Percentiles rank a stretch among this genome's conserved stretches.
Evolutionary conservation across 2,797 vertebrate genomes (phyloP).

Genomic region (Pangasius krempfi): DNA sequence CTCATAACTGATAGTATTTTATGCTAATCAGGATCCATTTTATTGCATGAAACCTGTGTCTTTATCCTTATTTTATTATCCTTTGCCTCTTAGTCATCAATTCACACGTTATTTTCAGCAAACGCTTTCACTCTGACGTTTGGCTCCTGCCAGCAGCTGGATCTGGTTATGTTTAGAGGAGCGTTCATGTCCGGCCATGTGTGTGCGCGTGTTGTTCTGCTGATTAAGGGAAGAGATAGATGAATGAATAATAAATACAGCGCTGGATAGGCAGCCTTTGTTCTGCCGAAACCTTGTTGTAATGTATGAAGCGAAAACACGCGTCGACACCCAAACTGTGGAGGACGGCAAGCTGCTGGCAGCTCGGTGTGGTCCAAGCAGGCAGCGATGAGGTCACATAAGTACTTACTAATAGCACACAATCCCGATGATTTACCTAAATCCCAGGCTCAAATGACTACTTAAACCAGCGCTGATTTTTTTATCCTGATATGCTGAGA

Average conservation of each 20-base stretch:
- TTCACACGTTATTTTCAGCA: slow-evolving; percentile 37
- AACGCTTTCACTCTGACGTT: slow-evolving; percentile 38
- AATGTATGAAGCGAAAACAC: slow-evolving; percentile 55
- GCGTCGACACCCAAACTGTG: slow-evolving; percentile 55
- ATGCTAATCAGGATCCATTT: not conserved
- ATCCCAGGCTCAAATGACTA: slow-evolving; percentile 13
- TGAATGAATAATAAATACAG: slow-evolving; percentile 59
- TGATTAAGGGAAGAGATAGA: slow-evolving; percentile 58
- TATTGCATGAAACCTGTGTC: not conserved
- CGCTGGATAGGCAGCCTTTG: slow-evolving; percentile 51
- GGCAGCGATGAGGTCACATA: slow-evolving; percentile 18
- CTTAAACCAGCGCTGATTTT: not conserved
- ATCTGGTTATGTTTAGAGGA: slow-evolving; percentile 57
- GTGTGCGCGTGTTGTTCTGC: slow-evolving; percentile 49
- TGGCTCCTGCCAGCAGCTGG: slow-evolving; percentile 44
- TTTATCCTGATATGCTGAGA: not conserved
- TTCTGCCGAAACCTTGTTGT: slow-evolving; percentile 38
- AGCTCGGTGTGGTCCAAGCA: slow-evolving; percentile 10
- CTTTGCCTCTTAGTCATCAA: slow-evolving; percentile 18
- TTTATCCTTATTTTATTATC: not conserved
- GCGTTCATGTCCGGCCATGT: slow-evolving; percentile 48
- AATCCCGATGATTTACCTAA: slow-evolving; percentile 13
- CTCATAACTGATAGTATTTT: not conserved
- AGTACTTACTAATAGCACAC: slow-evolving; percentile 8
- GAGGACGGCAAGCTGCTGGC: slow-evolving; percentile 33